Evolutionary conservation across 2,888 invertebrate species (phyloP), one percentile per base, ranked within the genome.

Genomic region (Chrysolina haemoptera): DNA sequence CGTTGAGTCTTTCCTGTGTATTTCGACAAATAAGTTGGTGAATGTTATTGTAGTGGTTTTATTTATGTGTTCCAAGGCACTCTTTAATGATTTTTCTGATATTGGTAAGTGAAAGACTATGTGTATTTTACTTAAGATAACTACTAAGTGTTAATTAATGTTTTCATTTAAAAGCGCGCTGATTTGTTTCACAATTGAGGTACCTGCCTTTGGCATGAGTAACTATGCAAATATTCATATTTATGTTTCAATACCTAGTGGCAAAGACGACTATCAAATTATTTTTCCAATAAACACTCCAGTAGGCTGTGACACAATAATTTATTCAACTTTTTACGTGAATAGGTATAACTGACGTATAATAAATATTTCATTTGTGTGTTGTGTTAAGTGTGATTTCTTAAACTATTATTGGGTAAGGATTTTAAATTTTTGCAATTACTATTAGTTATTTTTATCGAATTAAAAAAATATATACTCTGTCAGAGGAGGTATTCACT

Each of bases 11-110:
- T 82, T 84, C 83, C 83, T 82, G 82, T 83, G 83, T 82, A 82
- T 82, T 83, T 81, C 76, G 82, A 82, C 83, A 83, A 84, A 84
- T 84, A 82, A 80, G 79, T 82, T 76, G 35, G 78, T 75, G 76
- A 76, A 75, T 81, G 83, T 82, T 80, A 82, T 80, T 80, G 79
- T 75, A 80, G 79, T 80, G 77, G 71, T 77, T 75, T 79, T 81
- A 80, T 80, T 80, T 84, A 84, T 84, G 85, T 85, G 85, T 82
- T 84, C 84, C 76, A 85, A 84, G 78, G 84, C 84, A 66, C 78
- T 85, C 66, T 85, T 84, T 80, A 82, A 84, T 82, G 84, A 84
- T 80, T 83, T 85, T 79, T 78, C 83, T 65, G 84, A 85, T 78
- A 82, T 85, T 68, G 84, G 85, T 85, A 75, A 84, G 85, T 78